Evolutionary conservation across 2,113 vertebrate species (phyloP), one percentile per base, ranked within the genome.

Genomic region (Seriola quinqueradiata): DNA sequence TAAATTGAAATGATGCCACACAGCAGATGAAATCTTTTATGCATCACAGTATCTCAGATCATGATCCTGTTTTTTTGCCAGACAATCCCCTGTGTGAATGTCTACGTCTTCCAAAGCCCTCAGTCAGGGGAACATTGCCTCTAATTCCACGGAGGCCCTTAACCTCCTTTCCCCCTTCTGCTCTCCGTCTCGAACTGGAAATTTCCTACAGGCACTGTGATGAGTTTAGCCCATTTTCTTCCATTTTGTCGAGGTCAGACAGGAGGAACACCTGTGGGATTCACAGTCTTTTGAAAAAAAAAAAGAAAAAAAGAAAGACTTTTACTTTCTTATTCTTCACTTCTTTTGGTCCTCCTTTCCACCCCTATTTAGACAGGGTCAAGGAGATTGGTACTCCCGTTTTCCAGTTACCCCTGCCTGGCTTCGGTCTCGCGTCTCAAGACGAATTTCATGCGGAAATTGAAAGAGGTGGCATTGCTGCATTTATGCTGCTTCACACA

Each of bases 221-320:
- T 65, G 74, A 74, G 66, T 87, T 90, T 74, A 80, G 74, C 67
- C 80, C 86, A 88, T 84, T 89, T 91, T 84, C 89, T 85, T 86
- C 83, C 81, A 89, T 89, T 85, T 83, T 57, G 68, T 79, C 1
- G 66, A 89, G 83, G 87, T 85, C 90, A 90, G 81, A 85, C 68
- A 75, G 48, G 77, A 81, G 57, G 63, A 88, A 65, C 77, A 91
- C 81, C 69, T 91, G 74, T 70, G 81, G 81, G 88, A 88, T 81
- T 89, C 86, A 83, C 40, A 38, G 38, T 38, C 57, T 19, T 77
- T 78, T 73, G 1, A 7, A 71, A 48, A 34, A 83, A 61, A 40
- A 61, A 38, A 63, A 73, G 58, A 70, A 52, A 8, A 28, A 28
- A 28, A 28, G 28, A 2, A 44, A 40, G 21, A 42, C 11, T 28